Base-by-base conservation (phyloP, 2,797 vertebrate genomes). In the Microchirus variegatus region DNA sequence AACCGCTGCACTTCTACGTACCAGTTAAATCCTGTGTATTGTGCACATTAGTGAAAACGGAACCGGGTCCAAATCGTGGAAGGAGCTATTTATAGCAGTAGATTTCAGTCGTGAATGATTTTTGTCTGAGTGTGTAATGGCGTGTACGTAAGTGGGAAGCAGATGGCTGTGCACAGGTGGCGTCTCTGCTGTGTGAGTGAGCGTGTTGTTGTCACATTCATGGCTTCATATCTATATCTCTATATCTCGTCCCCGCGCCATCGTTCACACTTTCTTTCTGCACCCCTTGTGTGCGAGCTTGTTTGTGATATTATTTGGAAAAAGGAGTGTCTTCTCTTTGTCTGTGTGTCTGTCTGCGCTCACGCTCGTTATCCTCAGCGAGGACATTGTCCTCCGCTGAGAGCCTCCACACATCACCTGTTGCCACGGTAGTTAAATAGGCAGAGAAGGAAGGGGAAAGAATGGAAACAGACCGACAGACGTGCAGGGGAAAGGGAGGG, bases 401-500 rank as follows among this genome's bases (percentile, higher is more conserved):
- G 82, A 86, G 87, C 81, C 58, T 72, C 75, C 81, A 85, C 81
- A 85, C 88, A 90, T 93, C 87, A 89, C 90, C 82, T 85, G 93
- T 93, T 92, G 87, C 90, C 84, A 92, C 93, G 91, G 90, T 64
- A 92, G 82, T 81, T 80, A 87, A 88, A 86, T 86, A 90, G 87
- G 70, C 78, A 73, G 77, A 63, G 72, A 90, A 81, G 79, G 80
- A 84, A 64, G 54, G 55, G 73, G 60, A 83, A 83, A 62, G 78
- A 88, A 90, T 87, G 83, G 74, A 70, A 64, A 67, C 68, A 85
- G 73, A 59, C 53, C 73, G 67, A 49, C 12, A 42, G 43, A 63
- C 63, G 75, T 10, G 40, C 40, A 41, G 36, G 12, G 40, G 40
- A 4, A 14, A 67, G 62, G 71, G 43, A 67, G 63, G 66, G 67